Evolutionary conservation across 2,113 vertebrate genomes (phyloP), one percentile per base, ranked within the genome.

Genomic region (Caretta caretta): DNA sequence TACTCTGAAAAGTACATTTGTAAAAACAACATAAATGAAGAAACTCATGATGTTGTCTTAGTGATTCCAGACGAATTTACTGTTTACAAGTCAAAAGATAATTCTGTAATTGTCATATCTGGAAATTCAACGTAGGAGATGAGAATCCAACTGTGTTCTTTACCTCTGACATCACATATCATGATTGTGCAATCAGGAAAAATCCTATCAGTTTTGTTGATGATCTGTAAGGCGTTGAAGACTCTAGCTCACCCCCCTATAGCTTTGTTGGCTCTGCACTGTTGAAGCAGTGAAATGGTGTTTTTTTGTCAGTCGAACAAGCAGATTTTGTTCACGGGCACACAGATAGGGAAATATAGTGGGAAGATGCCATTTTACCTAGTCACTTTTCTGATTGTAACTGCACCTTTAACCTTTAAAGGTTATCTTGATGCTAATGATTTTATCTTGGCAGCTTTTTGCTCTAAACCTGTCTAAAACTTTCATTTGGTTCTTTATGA

Each of bases 371-470:
- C 11, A 90, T 90, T 93, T 82, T 92, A 84, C 72, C 69, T 92
- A 78, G 65, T 87, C 90, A 92, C 65, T 92, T 92, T 83, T 95
- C 31, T 69, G 49, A 86, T 69, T 22, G 49, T 76, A 93, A 53
- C 31, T 53, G 49, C n/a, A 54, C 54, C 54, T 56, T 51, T 51
- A 51, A 51, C 51, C 51, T 92, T 90, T 54, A 87, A 75, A 59
- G 81, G 80, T 59, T 84, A 79, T 86, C 42, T 84, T 83, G 78
- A 81, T 81, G 49, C 62, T 79, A 88, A 92, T 92, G 82, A 92
- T 88, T 92, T 65, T 56, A 92, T 92, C 85, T 83, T 87, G 90
- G 80, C 54, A 92, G 62, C 83, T 87, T 87, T 53, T 94, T 89
- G 69, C 57, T 53, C 49, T 88, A 76, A 92, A 80, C 82, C n/a